Evolutionary conservation across 2,888 invertebrate genomes (phyloP), one percentile per base, ranked within the genome.

Genomic region (Ligdia adustata): DNA sequence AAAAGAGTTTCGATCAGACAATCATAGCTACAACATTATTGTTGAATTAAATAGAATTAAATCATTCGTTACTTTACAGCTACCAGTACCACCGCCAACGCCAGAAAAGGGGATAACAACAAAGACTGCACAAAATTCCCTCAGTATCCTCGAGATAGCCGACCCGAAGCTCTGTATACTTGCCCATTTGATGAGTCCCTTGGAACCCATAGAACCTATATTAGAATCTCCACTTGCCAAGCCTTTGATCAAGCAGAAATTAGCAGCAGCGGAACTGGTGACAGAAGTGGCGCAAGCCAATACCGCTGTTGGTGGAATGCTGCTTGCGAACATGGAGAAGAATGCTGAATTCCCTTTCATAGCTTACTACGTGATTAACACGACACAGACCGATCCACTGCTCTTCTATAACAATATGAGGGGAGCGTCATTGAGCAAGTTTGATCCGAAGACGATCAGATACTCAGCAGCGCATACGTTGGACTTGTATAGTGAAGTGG

Each of bases 341-440:
- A 95, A 94, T 74, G 97, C 96, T 22, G 97, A 97, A 73, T 97
- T 97, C 73, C 97, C 97, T 7, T 97, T 97, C 87, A 97, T 97
- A 90, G 93, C 96, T 7, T 96, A 97, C 79, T 97, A 97, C 85
- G 93, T 97, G 70, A 95, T 97, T 84, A 97, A 97, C 79, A 96
- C 96, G 45, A 93, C 94, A 55, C 95, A 95, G 85, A 95, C 95
- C 35, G 97, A 97, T 82, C 96, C 96, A 40, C 91, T 95, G 64
- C 93, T 95, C 60, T 97, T 97, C 85, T 96, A 97, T 83, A 94
- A 95, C 72, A 95, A 95, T 71, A 93, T 97, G 77, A 93, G 97
- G 72, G 93, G 95, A 77, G 94, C 96, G 69, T 95, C 96, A 52
- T 82, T 97, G 77, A 93, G 93, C 63, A 96, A 96, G 84, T 97